phyloP scores from a whole-genome alignment of 2,888 invertebrate species.

The Unio pictorum region DNA sequence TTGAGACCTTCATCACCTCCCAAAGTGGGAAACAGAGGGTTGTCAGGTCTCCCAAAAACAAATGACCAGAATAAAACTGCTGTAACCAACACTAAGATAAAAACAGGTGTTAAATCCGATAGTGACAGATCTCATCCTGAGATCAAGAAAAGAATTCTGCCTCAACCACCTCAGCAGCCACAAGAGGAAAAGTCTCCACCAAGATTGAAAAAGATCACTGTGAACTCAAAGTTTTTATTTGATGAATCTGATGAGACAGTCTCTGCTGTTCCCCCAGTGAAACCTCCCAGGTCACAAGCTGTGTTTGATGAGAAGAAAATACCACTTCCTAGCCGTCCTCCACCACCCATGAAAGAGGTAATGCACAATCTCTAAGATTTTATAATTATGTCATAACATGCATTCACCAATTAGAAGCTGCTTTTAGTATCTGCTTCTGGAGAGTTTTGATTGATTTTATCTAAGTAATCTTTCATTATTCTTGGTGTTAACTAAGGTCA shows the following conservation, averaged over 20 bases:
- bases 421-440: too few species aligned
- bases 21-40: background rate
- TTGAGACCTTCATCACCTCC: slow-evolving; percentile 17
- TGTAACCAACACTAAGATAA: background rate
- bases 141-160: slow-evolving; percentile 1
- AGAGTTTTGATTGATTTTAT: too few species aligned
- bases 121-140: slow-evolving; percentile 1
- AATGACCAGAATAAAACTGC: too few species aligned
- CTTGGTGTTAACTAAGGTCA: too few species aligned
- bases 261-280: slow-evolving; percentile 13
- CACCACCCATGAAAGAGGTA: slow-evolving; percentile 7
- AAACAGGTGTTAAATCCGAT: background rate
- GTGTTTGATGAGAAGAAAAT: too few species aligned
- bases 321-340: slow-evolving; percentile 2
- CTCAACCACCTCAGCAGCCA: slow-evolving; percentile 1
- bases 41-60: too few species aligned
- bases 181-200: background rate
- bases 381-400: too few species aligned
- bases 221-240: slow-evolving; percentile 37
- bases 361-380: background rate
- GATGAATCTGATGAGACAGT: slow-evolving; percentile 16
- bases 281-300: background rate
- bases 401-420: too few species aligned
- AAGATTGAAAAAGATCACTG: slow-evolving; percentile 37
- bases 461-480: too few species aligned